Percentiles rank a stretch among this genome's conserved stretches.
phyloP scores from a whole-genome alignment of 2,888 invertebrate genomes.

The Pharmacophagus antenor region DNA sequence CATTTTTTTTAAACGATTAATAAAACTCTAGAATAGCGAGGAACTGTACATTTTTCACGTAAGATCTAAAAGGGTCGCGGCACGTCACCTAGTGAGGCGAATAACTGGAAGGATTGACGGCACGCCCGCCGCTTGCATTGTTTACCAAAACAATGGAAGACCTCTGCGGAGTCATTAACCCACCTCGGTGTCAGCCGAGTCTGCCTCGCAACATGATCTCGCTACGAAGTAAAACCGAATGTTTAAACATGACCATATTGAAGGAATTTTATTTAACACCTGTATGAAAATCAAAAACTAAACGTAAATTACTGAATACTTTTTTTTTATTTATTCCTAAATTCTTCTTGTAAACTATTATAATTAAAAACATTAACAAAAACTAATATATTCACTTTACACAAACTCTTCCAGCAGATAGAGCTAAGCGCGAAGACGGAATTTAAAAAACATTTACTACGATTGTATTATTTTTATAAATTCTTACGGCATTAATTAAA shows the following conservation, averaged over 20 bases:
- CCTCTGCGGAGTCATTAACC: constrained; percentile 79
- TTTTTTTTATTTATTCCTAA: no score
- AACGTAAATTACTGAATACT: no score
- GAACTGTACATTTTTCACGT: constrained; percentile 34
- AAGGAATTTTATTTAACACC: background rate
- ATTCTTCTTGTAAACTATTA: no score
- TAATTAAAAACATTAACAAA: no score
- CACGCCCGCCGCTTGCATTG: constrained; percentile 66
- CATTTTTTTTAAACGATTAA: no score
- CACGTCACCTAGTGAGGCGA: constrained; percentile 67
- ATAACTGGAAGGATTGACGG: constrained; percentile 70
- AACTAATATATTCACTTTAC: no score
- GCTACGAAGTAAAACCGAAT: constrained; percentile 16
- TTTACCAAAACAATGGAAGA: constrained; percentile 77
- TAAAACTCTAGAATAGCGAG: constrained; percentile 21
- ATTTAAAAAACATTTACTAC: background rate
- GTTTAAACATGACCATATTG: background rate
- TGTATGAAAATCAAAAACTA: no score
- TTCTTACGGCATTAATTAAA: background rate
- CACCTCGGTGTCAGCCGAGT: constrained; percentile 64
- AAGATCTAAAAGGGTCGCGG: constrained; percentile 58
- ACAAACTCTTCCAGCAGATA: no score
- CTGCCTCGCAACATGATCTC: constrained; percentile 32
- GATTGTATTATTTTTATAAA: background rate
- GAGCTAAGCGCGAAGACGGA: no score